Evolutionary conservation across 2,113 vertebrate genomes (phyloP).

Genomic region (Vulpes ferrilata): DNA sequence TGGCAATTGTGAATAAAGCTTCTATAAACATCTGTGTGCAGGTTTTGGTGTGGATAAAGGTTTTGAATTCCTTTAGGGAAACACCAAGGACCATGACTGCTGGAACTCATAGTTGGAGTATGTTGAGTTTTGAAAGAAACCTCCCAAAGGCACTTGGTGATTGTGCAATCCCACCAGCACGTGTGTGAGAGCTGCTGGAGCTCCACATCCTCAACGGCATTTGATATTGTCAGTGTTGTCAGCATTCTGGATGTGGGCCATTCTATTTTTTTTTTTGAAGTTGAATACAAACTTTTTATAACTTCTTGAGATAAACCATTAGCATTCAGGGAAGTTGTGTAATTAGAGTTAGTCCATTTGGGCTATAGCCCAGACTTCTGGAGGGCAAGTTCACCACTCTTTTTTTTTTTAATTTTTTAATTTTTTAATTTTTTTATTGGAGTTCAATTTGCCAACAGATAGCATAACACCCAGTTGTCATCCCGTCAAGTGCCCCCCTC

Average conservation of each 20-base stretch:
- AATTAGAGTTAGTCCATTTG: background rate
- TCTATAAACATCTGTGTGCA: background rate
- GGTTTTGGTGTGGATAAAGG: background rate
- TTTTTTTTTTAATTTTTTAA: too few relatives aligned
- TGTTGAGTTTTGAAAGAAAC: background rate
- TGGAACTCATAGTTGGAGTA: background rate
- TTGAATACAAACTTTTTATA: background rate
- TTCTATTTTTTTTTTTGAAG: background rate
- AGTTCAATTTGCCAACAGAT: too few relatives aligned
- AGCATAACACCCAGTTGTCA: too few relatives aligned
- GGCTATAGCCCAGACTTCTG: background rate
- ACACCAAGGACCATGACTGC: background rate
- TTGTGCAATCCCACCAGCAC: background rate
- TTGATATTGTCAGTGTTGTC: background rate
- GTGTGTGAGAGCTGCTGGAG: background rate
- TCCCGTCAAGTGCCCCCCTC: too few relatives aligned
- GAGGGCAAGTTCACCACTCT: background rate
- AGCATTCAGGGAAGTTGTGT: background rate
- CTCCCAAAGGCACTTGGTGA: background rate
- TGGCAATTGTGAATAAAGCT: background rate
- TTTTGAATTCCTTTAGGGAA: background rate
- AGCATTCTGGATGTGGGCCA: background rate
- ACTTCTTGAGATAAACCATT: background rate
- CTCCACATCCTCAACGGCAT: background rate
- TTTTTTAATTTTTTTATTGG: too few relatives aligned